Base-by-base conservation (phyloP, 2,113 vertebrate genomes). In the Menura novaehollandiae region DNA sequence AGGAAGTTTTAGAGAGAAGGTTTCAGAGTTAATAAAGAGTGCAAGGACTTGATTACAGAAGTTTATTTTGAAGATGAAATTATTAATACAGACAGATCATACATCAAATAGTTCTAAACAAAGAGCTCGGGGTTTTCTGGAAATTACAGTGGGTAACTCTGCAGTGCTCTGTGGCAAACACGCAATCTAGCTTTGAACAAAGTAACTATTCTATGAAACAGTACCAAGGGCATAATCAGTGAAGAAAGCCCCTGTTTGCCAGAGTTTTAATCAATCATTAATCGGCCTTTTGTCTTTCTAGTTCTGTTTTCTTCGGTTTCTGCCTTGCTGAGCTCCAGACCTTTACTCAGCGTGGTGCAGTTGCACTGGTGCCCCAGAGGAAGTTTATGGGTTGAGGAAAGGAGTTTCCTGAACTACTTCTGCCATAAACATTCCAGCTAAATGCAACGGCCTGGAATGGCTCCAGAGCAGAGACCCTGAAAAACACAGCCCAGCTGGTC, bases 401-500 rank as follows among this genome's bases (percentile, higher is more conserved):
- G 39, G 47, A 84, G 68, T 80, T 92, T 89, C 73, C 92, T 85
- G 88, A 81, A 71, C 63, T 55, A 15, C 37, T 60, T 81, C 44
- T 90, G 52, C 82, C 51, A 53, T 85, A 86, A 49, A 96, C 72
- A 63, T 86, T 93, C 85, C 79, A 80, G 88, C 71, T 76, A 55
- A 89, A 82, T 2, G 2, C 64, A 77, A 11, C 22, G 51, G 72
- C 22, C 72, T 93, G 88, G 90, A 96, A 92, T 28, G 59, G 67
- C 19, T 93, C 75, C 79, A 96, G 76, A 93, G 66, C 53, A 74
- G 72, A 93, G 85, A 94, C 72, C 81, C 90, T 95, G 91, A 80
- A 88, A 96, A 96, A 94, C 88, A 96, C 28, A 86, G 27, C 47
- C 80, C 95, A 93, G 92, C 88, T 97, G 93, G 73, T 49, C 17